Evolutionary conservation across 1,140 invertebrate species (phyloP).

Genomic region (Microplitis demolitor): DNA sequence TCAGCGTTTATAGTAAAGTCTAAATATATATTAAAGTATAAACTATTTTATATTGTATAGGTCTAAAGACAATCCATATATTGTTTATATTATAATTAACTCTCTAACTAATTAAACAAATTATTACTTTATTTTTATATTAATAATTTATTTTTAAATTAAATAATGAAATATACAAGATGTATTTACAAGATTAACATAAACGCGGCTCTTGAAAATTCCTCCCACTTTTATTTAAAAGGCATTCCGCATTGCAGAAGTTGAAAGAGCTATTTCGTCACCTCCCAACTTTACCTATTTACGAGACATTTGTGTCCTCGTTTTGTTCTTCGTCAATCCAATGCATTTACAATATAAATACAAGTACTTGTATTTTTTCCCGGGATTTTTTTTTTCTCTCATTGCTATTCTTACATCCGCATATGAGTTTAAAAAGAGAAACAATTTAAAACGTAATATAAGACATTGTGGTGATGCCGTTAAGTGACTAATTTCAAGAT

Average conservation of each 20-base stretch:
- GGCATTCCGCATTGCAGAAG: constrained; percentile 14
- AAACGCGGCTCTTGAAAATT: background rate
- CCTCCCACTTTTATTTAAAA: background rate
- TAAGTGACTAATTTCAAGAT: background rate
- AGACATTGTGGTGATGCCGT: background rate
- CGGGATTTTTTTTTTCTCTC: background rate
- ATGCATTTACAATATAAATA: background rate
- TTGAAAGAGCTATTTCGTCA: background rate
- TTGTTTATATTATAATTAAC: too few relatives aligned
- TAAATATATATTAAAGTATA: background rate
- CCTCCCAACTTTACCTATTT: constrained; percentile 3
- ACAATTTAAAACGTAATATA: background rate
- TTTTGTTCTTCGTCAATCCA: constrained; percentile 11
- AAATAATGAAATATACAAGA: background rate
- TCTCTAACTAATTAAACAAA: too few relatives aligned
- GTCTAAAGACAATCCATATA: background rate
- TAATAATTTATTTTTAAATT: background rate
- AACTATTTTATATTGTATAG: background rate
- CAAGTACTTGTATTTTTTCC: background rate
- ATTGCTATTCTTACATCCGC: background rate
- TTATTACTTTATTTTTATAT: too few relatives aligned
- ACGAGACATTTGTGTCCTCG: constrained; percentile 13
- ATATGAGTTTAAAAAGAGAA: background rate
- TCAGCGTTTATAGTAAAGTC: constrained; percentile 12
- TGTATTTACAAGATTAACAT: background rate